phyloP scores from a whole-genome alignment of 2,888 invertebrate species.

The Erebia ligea region DNA sequence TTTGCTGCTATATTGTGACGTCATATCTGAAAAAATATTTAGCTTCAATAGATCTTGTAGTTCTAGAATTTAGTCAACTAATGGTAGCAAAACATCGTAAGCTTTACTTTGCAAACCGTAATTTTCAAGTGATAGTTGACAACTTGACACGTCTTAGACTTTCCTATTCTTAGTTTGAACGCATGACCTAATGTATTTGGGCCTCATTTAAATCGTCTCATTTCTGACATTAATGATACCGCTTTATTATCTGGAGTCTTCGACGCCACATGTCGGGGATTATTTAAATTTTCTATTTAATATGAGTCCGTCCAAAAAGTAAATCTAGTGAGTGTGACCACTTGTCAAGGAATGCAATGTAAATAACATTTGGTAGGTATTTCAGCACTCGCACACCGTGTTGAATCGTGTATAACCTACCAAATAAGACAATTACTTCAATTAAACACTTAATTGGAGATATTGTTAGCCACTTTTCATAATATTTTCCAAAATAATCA shows the following conservation, averaged over 20 bases:
- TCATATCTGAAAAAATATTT: no score
- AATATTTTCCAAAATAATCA: constrained; percentile 46
- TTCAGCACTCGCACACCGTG: constrained; percentile 65
- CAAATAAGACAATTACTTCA: constrained; percentile 52
- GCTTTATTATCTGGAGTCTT: background rate
- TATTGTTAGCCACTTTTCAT: constrained; percentile 35
- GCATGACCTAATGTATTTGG: no score
- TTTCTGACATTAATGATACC: background rate
- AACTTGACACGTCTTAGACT: no score
- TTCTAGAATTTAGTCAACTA: no score
- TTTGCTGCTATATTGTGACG: no score
- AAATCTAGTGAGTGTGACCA: constrained; percentile 58
- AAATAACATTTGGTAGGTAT: constrained; percentile 78
- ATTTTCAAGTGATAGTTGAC: no score
- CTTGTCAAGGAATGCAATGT: constrained; percentile 72
- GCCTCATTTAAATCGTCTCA: background rate
- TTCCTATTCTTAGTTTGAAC: no score
- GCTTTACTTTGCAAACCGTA: no score
- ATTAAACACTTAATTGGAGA: constrained; percentile 39
- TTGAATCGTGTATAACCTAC: constrained; percentile 67
- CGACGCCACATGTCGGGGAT: background rate
- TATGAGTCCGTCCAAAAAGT: background rate
- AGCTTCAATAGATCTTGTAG: no score
- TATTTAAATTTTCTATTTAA: background rate
- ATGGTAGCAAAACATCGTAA: no score